Base-by-base conservation (phyloP, 2,113 vertebrate species). In the Gasterosteus aculeatus region DNA sequence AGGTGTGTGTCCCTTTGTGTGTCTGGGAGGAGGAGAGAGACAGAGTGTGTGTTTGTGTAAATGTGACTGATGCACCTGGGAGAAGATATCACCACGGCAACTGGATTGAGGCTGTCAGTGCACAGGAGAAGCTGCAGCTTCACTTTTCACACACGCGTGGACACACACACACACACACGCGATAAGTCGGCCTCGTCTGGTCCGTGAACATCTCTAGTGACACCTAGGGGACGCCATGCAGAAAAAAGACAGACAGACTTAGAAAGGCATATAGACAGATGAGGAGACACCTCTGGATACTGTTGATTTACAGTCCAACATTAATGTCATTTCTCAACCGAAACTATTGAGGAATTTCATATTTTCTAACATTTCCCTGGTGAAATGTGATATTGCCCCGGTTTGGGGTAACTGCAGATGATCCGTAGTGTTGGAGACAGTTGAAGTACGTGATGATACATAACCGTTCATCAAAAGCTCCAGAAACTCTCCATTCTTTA, bases 61-160 rank as follows among this genome's bases (percentile, higher is more conserved):
- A 10, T 75, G 69, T 47, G 85, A 73, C 76, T 85, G 84, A 77
- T 87, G 88, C 90, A 92, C 90, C 89, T 91, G 89, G 82, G 91
- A 90, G 83, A 89, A 68, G 84, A 88, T 83, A 89, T 93, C 93
- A 92, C 93, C 93, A 94, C 92, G 90, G 93, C 94, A 94, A 95
- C 93, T 89, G 88, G 82, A 88, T 80, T 77, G 85, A 89, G 85
- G 84, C 90, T 93, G 90, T 92, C 93, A 93, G 81, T 72, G 87
- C 81, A 71, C 77, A 60, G 58, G 73, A 88, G 76, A 89, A 82
- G 82, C 72, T 74, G 69, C 58, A 74, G 73, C 79, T 75, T 80
- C 51, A 85, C 69, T 78, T 80, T 80, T 62, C 44, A 64, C 14
- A 14, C 76, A 54, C 49, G 19, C 31, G 54, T 75, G 60, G 60